Evolutionary conservation across 2,797 vertebrate genomes (phyloP).

Genomic region (Decapterus maruadsi): DNA sequence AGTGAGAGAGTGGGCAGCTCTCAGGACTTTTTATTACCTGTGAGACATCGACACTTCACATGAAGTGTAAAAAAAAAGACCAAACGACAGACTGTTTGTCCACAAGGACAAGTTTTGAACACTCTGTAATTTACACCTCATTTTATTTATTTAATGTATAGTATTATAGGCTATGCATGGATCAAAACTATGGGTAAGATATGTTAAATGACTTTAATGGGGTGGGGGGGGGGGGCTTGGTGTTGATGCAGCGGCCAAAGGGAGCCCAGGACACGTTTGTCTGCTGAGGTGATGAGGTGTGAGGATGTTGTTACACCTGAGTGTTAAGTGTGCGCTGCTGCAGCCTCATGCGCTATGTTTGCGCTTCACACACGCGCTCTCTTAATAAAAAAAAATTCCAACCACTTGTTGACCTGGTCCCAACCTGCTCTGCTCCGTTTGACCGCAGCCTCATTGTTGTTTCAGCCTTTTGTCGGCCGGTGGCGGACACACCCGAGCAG

Average conservation of each 20-base stretch:
- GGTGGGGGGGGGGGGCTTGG: not conserved
- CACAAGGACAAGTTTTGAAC: not conserved
- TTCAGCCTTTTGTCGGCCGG: slow-evolving; percentile 10
- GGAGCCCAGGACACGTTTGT: slow-evolving; percentile 13
- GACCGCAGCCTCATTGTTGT: not conserved
- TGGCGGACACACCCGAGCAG: slow-evolving; percentile 36
- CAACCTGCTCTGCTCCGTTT: not conserved
- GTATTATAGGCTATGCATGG: too few relatives aligned
- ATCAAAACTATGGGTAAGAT: too few relatives aligned
- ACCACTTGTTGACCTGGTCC: slow-evolving; percentile 30
- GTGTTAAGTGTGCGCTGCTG: slow-evolving; percentile 76
- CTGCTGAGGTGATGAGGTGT: slow-evolving; percentile 42
- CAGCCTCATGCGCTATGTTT: slow-evolving; percentile 41
- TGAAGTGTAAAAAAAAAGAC: slow-evolving; percentile 37
- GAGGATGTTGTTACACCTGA: slow-evolving; percentile 53
- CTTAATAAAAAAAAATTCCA: not conserved
- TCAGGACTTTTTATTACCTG: slow-evolving; percentile 71
- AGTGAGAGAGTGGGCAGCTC: slow-evolving; percentile 72
- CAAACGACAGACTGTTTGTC: slow-evolving; percentile 29
- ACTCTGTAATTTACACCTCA: too few relatives aligned
- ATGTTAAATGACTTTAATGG: not conserved
- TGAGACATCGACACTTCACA: slow-evolving; percentile 59
- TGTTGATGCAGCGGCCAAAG: slow-evolving; percentile 5
- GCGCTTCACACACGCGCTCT: slow-evolving; percentile 40
- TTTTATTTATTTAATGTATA: too few relatives aligned